Evolutionary conservation across 37 sponge, comb jelly and placozoan species (phyloP).

Genomic region (Eunapius fragilis): DNA sequence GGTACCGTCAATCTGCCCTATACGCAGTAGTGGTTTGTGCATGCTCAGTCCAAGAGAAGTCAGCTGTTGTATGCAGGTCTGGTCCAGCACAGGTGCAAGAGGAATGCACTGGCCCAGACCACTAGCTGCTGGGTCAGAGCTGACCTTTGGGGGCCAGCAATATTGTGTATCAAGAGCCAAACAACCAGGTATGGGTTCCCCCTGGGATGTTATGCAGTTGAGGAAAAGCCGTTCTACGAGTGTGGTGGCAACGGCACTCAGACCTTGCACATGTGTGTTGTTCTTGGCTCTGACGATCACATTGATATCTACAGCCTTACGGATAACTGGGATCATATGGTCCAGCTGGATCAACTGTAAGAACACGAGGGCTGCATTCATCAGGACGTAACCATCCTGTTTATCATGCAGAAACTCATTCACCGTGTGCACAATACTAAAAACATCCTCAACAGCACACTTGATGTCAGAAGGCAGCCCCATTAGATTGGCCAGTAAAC

Average conservation of each 20-base stretch:
- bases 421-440: slow-evolving; percentile 24
- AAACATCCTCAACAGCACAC: slow-evolving; percentile 39
- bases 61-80: slow-evolving; percentile 24
- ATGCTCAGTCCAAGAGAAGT: slow-evolving; percentile 46
- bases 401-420: slow-evolving; percentile 22
- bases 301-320: neutral
- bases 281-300: neutral
- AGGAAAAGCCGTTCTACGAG: neutral
- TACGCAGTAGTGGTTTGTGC: slow-evolving; percentile 44
- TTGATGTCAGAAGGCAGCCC: slow-evolving; percentile 62
- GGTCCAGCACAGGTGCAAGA: slow-evolving; percentile 27
- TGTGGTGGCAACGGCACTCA: neutral
- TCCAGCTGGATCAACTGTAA: slow-evolving; percentile 14
- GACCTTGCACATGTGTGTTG: neutral
- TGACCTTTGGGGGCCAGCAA: neutral
- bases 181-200: neutral
- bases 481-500: slow-evolving; percentile 58
- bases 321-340: neutral
- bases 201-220: neutral
- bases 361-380: slow-evolving; percentile 63
- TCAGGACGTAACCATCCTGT: slow-evolving; percentile 45
- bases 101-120: slow-evolving; percentile 30
- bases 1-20: slow-evolving; percentile 70
- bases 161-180: neutral
- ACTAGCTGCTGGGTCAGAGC: neutral